A percentile compares a stretch with the other conserved stretches of the same genome.
These are phyloP conservation scores for Etheostoma spectabile DNA, from an alignment of 2,113 vertebrate species.

Conservation along the genomic window DNA sequence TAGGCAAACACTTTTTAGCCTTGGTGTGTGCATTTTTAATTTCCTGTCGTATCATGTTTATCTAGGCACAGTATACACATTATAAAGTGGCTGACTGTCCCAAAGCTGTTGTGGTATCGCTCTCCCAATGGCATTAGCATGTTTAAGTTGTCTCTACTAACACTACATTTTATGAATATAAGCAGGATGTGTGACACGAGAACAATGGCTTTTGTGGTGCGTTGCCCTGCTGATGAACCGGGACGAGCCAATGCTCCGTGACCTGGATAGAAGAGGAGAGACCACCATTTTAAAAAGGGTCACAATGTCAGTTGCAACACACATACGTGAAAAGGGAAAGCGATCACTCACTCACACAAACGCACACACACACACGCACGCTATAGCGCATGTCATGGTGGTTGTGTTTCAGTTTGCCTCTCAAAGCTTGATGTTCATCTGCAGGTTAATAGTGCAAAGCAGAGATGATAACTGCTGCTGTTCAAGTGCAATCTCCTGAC, in stretches of 20 bases:
- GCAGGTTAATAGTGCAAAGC: constrained; percentile 28
- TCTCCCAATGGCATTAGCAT: constrained; percentile 47
- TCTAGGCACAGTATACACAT: constrained; percentile 6
- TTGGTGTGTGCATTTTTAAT: constrained; percentile 9
- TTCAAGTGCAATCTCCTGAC: constrained; percentile 24
- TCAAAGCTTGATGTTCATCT: constrained; percentile 29
- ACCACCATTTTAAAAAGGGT: constrained; percentile 35
- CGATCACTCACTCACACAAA: background rate
- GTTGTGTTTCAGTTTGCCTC: constrained; percentile 2
- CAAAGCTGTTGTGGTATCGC: constrained; percentile 51
- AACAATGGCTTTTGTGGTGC: constrained; percentile 34
- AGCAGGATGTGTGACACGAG: constrained; percentile 47
- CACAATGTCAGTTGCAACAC: constrained; percentile 26
- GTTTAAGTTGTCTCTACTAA: constrained; percentile 19
- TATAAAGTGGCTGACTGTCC: constrained; percentile 48
- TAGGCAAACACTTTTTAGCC: constrained; percentile 34
- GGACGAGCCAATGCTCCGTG: constrained; percentile 61
- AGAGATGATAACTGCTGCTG: background rate
- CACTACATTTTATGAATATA: constrained; percentile 16
- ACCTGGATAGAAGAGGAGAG: constrained; percentile 61
- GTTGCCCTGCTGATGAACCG: constrained; percentile 55
- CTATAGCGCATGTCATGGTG: background rate
- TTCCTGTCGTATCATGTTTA: constrained; percentile 36
- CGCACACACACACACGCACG: too few relatives aligned
- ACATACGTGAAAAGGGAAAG: background rate